Evolutionary conservation across 2,797 vertebrate species (phyloP), one percentile per base, ranked within the genome.

Genomic region (Darevskia mixta): DNA sequence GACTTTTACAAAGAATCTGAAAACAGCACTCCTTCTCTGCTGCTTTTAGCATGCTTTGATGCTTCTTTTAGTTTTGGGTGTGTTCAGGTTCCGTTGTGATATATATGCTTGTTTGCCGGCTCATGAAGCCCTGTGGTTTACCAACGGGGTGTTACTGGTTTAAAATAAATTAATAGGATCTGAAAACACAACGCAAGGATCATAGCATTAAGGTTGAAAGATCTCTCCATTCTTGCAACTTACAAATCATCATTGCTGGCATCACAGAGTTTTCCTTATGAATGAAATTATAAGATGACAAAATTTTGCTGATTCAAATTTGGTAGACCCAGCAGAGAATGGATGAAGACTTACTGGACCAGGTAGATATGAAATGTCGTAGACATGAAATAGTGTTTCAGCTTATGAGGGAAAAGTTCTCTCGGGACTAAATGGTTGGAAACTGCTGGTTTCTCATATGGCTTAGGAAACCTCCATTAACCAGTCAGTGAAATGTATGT

Each of bases 401-500:
- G 91, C 87, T 93, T 92, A 91, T 81, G 91, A 89, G 81, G 41
- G 10, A 32, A 71, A 69, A 9, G 27, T 49, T 66, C 66, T 41
- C 41, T 49, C 80, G n/a, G 27, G 38, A 20, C 10, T 7, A 17
- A 29, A 38, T 13, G 20, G 1, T 5, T 64, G 83, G 29, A 77
- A 77, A 35, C 5, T 18, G n/a, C 83, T 76, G 4, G 32, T n/a
- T 9, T 11, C 49, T 10, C 49, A 41, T 13, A 20, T 20, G 3
- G 72, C 4, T 41, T 76, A 27, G 15, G 49, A 61, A 11, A 27
- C 10, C 49, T 92, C 83, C 84, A 91, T 93, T 92, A 73, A 87
- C 89, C 49, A 92, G 93, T 88, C 76, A 92, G 81, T 92, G 89
- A 87, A 91, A 94, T 41, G 86, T 90, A 49, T 92, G 88, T 90